These are phyloP conservation scores for Acipenser ruthenus DNA, from an alignment of 2,797 vertebrate species.

Conservation along the genomic window DNA sequence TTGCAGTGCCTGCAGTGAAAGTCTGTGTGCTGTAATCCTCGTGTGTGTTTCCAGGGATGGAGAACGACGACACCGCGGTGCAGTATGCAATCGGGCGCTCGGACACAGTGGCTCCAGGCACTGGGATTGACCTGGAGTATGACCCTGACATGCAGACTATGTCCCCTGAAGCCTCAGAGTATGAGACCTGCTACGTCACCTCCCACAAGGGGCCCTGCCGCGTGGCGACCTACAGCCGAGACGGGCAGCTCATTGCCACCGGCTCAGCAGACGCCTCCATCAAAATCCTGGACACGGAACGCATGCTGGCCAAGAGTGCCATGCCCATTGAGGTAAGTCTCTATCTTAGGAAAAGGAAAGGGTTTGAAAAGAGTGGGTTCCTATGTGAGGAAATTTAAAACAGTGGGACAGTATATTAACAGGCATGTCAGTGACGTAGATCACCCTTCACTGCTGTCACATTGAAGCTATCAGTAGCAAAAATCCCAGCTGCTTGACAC, in stretches of 20 bases:
- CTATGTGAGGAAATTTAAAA: too few relatives aligned
- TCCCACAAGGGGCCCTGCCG: slow-evolving; percentile 95
- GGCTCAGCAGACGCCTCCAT: slow-evolving; percentile 95
- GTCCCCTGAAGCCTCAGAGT: slow-evolving; percentile 95
- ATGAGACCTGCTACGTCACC: slow-evolving; percentile 95
- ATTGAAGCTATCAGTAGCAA: too few relatives aligned
- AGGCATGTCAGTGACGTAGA: too few relatives aligned
- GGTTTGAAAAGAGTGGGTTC: too few relatives aligned
- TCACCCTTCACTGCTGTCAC: too few relatives aligned
- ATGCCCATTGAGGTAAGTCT: slow-evolving; percentile 89
- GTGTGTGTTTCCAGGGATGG: slow-evolving; percentile 72
- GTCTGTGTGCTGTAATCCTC: not conserved
- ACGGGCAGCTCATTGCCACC: slow-evolving; percentile 91
- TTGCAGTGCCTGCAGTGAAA: too few relatives aligned
- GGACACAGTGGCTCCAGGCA: slow-evolving; percentile 87
- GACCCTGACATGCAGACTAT: slow-evolving; percentile 95
- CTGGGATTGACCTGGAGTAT: slow-evolving; percentile 92
- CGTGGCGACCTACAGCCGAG: slow-evolving; percentile 88
- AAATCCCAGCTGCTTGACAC: too few relatives aligned
- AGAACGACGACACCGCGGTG: slow-evolving; percentile 89
- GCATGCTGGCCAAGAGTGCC: slow-evolving; percentile 95
- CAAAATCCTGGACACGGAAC: slow-evolving; percentile 94
- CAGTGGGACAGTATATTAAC: too few relatives aligned
- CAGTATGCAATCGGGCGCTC: slow-evolving; percentile 93
- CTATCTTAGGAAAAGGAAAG: not conserved